Percentiles rank a stretch among this genome's conserved stretches.
Conservation (phyloP, 2,113 vertebrate genomes). For the Probosciger aterrimus region DNA sequence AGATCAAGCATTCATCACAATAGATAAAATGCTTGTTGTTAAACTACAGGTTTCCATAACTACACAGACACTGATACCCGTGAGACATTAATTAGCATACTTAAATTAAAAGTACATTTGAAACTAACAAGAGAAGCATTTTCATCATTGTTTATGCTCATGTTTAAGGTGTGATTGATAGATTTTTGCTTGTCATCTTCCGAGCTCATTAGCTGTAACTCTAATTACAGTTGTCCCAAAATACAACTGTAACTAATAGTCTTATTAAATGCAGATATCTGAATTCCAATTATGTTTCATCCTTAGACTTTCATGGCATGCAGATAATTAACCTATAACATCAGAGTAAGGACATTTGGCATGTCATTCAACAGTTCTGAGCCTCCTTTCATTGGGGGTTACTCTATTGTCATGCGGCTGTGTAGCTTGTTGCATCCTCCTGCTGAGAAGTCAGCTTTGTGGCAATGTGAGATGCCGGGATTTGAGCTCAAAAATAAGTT, state of each 20-base stretch:
- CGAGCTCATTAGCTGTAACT: conserved; percentile 4
- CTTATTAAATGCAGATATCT: conserved; percentile 12
- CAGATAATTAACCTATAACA: background rate
- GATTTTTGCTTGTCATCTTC: conserved; percentile 30
- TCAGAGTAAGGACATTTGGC: background rate
- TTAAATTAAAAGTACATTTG: conserved; percentile 37
- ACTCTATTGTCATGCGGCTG: background rate
- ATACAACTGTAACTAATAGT: conserved; percentile 16
- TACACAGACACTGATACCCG: background rate
- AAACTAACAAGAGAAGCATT: conserved; percentile 16
- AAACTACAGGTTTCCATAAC: background rate
- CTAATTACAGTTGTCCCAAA: conserved; percentile 42
- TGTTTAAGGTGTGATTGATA: background rate
- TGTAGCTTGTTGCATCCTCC: background rate
- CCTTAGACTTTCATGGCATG: background rate
- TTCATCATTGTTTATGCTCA: background rate
- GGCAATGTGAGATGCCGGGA: background rate
- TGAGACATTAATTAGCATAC: background rate
- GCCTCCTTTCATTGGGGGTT: background rate
- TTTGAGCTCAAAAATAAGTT: background rate
- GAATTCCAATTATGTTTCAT: conserved; percentile 21
- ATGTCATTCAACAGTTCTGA: background rate
- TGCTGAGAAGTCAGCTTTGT: background rate
- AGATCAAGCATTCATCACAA: background rate
- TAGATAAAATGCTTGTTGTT: background rate